Evolutionary conservation across 2,797 vertebrate genomes (phyloP), one percentile per base, ranked within the genome.

Genomic region (Enteromius treurensis): DNA sequence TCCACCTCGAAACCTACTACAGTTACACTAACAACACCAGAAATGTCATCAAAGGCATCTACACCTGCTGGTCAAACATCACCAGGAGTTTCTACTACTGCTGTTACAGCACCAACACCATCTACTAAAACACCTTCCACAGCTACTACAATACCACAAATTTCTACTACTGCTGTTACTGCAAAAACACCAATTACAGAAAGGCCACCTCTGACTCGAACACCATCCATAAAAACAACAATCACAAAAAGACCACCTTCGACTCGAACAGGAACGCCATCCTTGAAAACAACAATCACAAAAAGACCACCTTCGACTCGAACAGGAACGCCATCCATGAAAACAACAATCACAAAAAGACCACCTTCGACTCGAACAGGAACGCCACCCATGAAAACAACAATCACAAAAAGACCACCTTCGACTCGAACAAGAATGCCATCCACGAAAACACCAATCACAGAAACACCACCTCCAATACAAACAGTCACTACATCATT

Each of bases 261-360:
- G 3, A 34, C 34, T 34, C 2, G 4, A 34, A 34, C 34, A 34
- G 34, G 34, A 34, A 34, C 34, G 34, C 3, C 34, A 3, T 34
- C 34, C 34, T 3, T 3, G 4, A 34, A 34, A 34, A 34, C 34
- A 34, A 3, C 3, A 34, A 34, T 3, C 34, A 34, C 34, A 34
- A 3, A 34, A 34, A 34, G 4, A 3, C 21, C 68, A 19, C 6
- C 23, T 8, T 3, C 34, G 0, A 11, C 7, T 10, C 0, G 0
- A 29, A 2, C 51, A 8, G 47, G 55, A 29, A 17, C 14, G 0
- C 19, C 51, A 32, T 29, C 55, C 8, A 74, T 58, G 34, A 34
- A 34, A 34, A 34, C 34, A 34, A 34, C 34, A 34, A 4, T 34
- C 34, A 34, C 34, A 3, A 3, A 34, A 34, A 34, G 34, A 3